These are phyloP conservation scores for Cephus nigrinus DNA, from an alignment of 2,888 invertebrate species.

Conservation along the genomic window DNA sequence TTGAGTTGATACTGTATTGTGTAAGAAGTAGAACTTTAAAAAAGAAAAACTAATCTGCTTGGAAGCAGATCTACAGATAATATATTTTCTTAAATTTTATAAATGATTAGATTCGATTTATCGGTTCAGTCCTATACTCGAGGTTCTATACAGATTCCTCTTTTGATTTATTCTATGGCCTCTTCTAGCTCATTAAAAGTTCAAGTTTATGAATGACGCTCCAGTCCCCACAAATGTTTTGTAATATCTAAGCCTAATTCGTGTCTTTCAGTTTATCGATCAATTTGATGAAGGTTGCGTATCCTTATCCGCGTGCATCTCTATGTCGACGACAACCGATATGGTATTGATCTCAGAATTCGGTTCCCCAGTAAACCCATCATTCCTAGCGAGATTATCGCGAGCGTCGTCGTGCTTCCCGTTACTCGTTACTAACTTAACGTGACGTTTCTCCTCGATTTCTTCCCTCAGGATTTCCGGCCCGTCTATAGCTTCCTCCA, in stretches of 20 bases:
- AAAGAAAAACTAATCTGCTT: neutral
- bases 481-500: conserved; percentile 50
- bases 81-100: too few relatives aligned
- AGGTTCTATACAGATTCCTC: neutral
- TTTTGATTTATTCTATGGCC: neutral
- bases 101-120: neutral
- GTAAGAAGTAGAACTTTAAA: neutral
- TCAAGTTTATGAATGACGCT: neutral
- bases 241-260: neutral
- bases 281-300: conserved; percentile 8
- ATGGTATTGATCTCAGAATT: conserved; percentile 25
- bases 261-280: neutral
- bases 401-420: conserved; percentile 23
- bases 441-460: conserved; percentile 10
- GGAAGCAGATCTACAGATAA: neutral
- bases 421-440: neutral
- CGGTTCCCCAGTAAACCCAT: conserved; percentile 12
- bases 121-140: neutral
- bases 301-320: conserved; percentile 46
- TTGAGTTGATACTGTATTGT: neutral
- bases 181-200: neutral
- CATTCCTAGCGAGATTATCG: conserved; percentile 15
- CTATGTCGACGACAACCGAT: conserved; percentile 53
- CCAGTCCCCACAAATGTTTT: neutral
- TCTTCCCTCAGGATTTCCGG: conserved; percentile 33